These are phyloP conservation scores for Montipora cactus DNA, from an alignment of 64 coral and sea anemone genomes.

Conservation along the genomic window DNA sequence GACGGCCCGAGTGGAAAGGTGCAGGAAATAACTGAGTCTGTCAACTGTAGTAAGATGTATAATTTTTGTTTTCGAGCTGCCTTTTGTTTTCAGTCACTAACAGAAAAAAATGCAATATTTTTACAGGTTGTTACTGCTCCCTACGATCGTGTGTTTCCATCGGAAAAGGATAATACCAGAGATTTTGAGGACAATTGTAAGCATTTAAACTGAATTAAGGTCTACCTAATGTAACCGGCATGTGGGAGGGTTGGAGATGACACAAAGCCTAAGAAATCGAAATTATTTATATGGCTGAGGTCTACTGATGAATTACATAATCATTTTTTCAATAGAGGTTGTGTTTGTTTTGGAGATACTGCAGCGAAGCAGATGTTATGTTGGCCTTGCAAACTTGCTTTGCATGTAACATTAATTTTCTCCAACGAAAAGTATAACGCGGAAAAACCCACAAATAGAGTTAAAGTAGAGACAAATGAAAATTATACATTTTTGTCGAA, in stretches of 20 bases:
- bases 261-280: neutral
- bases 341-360: neutral
- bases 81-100: neutral
- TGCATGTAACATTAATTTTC: no score
- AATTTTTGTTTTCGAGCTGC: neutral
- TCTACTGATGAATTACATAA: neutral
- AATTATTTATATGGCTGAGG: neutral
- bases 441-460: no score
- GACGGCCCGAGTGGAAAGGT: slow-evolving; percentile 65
- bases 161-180: slow-evolving; percentile 91
- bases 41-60: neutral
- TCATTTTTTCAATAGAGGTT: neutral
- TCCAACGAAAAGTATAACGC: no score
- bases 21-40: no score
- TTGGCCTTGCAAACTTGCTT: neutral
- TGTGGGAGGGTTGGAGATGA: neutral
- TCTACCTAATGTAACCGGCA: neutral
- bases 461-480: no score
- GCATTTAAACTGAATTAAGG: neutral
- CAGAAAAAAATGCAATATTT: neutral
- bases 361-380: neutral
- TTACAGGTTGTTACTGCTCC: slow-evolving; percentile 84
- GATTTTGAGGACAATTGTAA: slow-evolving; percentile 99
- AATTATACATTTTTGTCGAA: no score
- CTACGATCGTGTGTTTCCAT: slow-evolving; percentile 89